phyloP scores from a whole-genome alignment of 2,888 invertebrate genomes.

The Temnothorax unifasciatus region DNA sequence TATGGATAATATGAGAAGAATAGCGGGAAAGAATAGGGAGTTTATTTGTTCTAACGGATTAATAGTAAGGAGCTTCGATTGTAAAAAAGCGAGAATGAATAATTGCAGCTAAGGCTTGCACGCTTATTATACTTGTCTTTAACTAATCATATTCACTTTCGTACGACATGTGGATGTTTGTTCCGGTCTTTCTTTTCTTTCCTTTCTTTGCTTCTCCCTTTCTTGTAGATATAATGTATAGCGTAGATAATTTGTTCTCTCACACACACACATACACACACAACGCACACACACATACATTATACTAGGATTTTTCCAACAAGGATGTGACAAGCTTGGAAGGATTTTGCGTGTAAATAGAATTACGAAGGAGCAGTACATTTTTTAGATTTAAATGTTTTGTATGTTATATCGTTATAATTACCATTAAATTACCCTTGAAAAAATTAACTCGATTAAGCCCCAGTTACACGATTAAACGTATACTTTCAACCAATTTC shows the following conservation, averaged over 20 bases:
- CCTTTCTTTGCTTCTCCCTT: constrained; percentile 16
- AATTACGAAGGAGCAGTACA: constrained; percentile 63
- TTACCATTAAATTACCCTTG: constrained; percentile 46
- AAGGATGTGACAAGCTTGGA: constrained; percentile 56
- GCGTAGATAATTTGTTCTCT: constrained; percentile 48
- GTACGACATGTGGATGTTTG: constrained; percentile 53
- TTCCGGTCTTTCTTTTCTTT: constrained; percentile 48
- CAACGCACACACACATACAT: no score
- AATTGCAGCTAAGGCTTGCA: constrained; percentile 9
- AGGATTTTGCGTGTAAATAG: constrained; percentile 75
- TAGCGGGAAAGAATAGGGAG: background rate
- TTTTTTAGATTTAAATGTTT: constrained; percentile 80
- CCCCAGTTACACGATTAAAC: constrained; percentile 42
- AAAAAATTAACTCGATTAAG: constrained; percentile 50
- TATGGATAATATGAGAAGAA: background rate
- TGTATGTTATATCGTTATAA: constrained; percentile 73
- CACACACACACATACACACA: no score
- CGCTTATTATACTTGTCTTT: constrained; percentile 21
- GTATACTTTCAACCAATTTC: constrained; percentile 51
- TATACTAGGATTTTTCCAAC: constrained; percentile 54
- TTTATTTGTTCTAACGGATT: background rate
- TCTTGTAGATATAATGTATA: constrained; percentile 60
- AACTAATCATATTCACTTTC: constrained; percentile 60
- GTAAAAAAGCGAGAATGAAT: background rate
- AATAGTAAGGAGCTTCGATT: background rate